phyloP scores from a whole-genome alignment of 2,888 invertebrate genomes.

The Callimorpha dominula region DNA sequence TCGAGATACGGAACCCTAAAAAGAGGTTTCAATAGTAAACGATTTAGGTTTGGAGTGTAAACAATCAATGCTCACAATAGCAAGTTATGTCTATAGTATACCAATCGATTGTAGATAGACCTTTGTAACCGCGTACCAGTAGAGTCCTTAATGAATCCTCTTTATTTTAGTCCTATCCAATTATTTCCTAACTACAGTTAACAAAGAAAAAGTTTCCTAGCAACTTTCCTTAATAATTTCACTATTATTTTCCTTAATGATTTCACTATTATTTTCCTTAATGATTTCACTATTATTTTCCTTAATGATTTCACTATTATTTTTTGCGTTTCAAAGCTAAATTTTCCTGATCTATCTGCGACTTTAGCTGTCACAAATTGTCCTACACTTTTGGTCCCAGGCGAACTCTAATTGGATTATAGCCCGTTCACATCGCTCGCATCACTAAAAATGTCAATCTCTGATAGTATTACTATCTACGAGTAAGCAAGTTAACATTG shows the following conservation, averaged over 20 bases:
- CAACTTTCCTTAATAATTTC: neutral
- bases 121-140: too few species aligned
- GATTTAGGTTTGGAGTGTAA: too few species aligned
- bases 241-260: neutral
- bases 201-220: too few species aligned
- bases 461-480: neutral
- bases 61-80: too few species aligned
- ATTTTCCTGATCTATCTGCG: neutral
- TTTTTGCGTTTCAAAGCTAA: neutral
- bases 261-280: neutral
- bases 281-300: neutral
- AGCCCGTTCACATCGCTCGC: neutral
- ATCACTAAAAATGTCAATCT: neutral
- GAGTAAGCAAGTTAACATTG: neutral
- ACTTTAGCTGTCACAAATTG: neutral
- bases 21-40: too few species aligned
- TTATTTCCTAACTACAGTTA: neutral
- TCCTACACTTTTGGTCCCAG: neutral
- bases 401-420: neutral
- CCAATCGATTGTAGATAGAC: too few species aligned
- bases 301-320: neutral
- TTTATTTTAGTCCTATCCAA: neutral
- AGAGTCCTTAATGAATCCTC: too few species aligned
- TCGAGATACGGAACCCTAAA: too few species aligned
- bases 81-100: too few species aligned